phyloP scores from a whole-genome alignment of 1,140 invertebrate species.

The Tetramorium parvispinum region DNA sequence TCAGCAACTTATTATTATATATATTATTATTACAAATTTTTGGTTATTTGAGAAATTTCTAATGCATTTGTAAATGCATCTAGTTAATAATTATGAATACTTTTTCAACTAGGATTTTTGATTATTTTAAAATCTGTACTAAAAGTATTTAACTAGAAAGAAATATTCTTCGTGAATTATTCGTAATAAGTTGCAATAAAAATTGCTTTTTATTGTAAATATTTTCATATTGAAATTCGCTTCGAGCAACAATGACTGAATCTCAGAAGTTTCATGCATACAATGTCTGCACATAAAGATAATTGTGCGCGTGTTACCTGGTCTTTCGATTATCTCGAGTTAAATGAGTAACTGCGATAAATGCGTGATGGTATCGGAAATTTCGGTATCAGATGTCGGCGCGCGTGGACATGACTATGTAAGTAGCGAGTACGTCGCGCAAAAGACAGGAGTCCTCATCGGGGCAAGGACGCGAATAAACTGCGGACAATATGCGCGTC shows the following conservation, averaged over 20 bases:
- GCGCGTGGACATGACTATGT: background rate
- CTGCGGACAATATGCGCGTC: constrained; percentile 44
- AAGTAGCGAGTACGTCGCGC: background rate
- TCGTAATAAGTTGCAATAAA: background rate
- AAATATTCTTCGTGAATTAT: background rate
- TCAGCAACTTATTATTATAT: background rate
- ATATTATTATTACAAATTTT: background rate
- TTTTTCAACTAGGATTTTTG: background rate
- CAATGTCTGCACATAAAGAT: background rate
- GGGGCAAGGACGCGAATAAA: constrained; percentile 43
- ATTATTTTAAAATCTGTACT: background rate
- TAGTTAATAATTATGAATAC: background rate
- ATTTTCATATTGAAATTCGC: background rate
- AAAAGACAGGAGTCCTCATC: background rate
- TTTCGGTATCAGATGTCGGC: background rate
- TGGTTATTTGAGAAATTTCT: background rate
- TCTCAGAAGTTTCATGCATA: background rate
- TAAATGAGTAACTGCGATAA: background rate
- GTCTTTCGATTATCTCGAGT: background rate
- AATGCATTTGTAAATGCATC: background rate
- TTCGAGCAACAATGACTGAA: background rate
- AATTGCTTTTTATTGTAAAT: background rate
- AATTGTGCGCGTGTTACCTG: background rate
- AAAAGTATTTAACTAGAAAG: background rate
- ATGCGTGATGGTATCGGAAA: background rate